Conservation (phyloP, 1,140 invertebrate species). For the Gryon sp. region DNA sequence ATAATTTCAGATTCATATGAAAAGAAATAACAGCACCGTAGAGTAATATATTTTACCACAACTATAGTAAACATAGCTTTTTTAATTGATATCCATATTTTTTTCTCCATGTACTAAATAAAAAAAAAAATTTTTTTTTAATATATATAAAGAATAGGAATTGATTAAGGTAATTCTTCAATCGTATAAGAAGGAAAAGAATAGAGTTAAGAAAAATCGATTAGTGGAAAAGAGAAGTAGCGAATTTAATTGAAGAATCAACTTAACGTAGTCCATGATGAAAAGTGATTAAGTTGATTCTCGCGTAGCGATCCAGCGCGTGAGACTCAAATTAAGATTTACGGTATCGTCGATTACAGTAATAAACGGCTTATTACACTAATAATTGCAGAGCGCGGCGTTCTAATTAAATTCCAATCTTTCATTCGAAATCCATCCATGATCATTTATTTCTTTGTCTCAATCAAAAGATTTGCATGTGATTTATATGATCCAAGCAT, state of each 20-base stretch:
- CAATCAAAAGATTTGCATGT: conserved; percentile 40
- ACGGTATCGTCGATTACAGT: conserved; percentile 36
- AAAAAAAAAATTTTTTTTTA: too few relatives aligned
- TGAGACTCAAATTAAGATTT: conserved; percentile 35
- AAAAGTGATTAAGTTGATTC: conserved; percentile 26
- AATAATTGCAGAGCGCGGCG: conserved; percentile 34
- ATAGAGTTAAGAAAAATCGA: too few relatives aligned
- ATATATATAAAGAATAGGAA: too few relatives aligned
- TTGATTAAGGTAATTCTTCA: too few relatives aligned
- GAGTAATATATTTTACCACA: too few relatives aligned
- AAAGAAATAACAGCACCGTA: too few relatives aligned
- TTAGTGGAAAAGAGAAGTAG: neutral
- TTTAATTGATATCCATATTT: too few relatives aligned
- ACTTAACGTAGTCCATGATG: too few relatives aligned
- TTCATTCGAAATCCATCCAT: conserved; percentile 7
- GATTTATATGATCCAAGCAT: conserved; percentile 19
- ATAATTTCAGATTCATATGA: too few relatives aligned
- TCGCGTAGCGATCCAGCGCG: neutral
- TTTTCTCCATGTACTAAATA: too few relatives aligned
- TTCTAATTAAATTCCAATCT: conserved; percentile 40
- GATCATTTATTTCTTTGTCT: conserved; percentile 11
- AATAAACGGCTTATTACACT: conserved; percentile 33
- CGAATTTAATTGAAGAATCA: conserved; percentile 16
- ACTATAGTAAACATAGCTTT: too few relatives aligned
- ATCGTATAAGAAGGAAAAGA: too few relatives aligned